phyloP scores from a whole-genome alignment of 2,888 invertebrate species.

The Sicus ferrugineus region DNA sequence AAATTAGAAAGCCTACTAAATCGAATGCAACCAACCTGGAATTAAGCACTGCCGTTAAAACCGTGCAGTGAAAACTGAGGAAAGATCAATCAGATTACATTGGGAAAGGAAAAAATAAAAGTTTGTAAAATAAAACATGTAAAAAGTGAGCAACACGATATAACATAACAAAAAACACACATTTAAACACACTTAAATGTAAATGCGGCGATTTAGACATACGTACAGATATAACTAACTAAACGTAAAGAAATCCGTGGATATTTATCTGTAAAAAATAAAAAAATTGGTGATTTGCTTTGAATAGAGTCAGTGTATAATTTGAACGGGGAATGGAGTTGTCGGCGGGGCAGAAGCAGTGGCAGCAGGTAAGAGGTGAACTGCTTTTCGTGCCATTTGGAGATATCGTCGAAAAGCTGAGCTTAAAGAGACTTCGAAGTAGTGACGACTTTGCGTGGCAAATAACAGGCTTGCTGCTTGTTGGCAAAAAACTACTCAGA shows the following conservation, averaged over 20 bases:
- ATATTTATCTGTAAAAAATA: not conserved
- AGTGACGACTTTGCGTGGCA: constrained; percentile 3
- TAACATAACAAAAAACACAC: constrained; percentile 15
- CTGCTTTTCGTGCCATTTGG: constrained; percentile 33
- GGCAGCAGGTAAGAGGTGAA: not conserved
- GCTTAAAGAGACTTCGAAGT: constrained; percentile 15
- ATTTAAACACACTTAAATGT: constrained; percentile 27
- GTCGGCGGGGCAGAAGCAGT: not conserved
- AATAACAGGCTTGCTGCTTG: not conserved
- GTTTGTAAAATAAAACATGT: constrained; percentile 42
- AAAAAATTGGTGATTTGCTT: not conserved
- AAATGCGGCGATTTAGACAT: not conserved
- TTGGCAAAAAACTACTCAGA: not conserved
- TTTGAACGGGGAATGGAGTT: too few relatives aligned
- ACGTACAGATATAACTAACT: not conserved
- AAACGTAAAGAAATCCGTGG: constrained; percentile 1
- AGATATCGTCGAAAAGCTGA: constrained; percentile 31
- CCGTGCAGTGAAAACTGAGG: not conserved
- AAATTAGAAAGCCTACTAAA: too few relatives aligned
- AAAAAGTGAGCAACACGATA: too few relatives aligned
- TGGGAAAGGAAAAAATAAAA: constrained; percentile 39
- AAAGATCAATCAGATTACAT: not conserved
- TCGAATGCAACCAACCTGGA: too few relatives aligned
- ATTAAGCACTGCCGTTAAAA: too few relatives aligned
- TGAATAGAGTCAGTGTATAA: not conserved